A percentile compares a stretch with the other conserved stretches of the same genome.
phyloP scores from a whole-genome alignment of 2,113 vertebrate species.

The Stercorarius parasiticus region DNA sequence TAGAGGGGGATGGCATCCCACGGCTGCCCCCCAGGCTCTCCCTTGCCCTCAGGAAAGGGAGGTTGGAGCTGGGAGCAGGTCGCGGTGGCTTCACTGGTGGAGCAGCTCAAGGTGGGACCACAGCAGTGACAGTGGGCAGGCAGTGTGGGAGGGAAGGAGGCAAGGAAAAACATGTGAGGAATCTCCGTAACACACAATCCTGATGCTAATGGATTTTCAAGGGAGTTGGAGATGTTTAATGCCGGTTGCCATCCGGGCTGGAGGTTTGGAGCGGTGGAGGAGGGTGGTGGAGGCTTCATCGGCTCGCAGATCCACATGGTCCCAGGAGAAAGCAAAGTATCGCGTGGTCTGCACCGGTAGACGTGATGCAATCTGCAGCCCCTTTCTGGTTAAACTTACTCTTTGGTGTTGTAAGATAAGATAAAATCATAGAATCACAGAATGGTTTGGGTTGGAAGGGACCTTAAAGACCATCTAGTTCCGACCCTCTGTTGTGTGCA shows the following conservation, averaged over 20 bases:
- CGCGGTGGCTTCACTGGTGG: rapidly evolving
- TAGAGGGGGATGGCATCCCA: not conserved
- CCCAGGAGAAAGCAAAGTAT: not conserved
- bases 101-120: not conserved
- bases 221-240: not conserved
- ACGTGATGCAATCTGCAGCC: not conserved
- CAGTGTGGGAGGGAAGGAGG: not conserved
- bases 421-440: not conserved
- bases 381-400: not conserved
- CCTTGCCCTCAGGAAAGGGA: not conserved
- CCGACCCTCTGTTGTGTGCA: no score
- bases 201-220: not conserved
- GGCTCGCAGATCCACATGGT: rapidly evolving
- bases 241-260: not conserved
- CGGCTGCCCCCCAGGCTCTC: not conserved
- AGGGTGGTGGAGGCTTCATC: rapidly evolving
- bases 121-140: not conserved
- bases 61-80: not conserved
- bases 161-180: not conserved
- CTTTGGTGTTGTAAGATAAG: not conserved
- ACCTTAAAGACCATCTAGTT: no score
- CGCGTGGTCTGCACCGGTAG: rapidly evolving
- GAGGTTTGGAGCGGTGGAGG: not conserved
- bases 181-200: not conserved
- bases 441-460: no score